Base-by-base conservation (phyloP, 2,888 invertebrate species). In the Vanessa cardui region DNA sequence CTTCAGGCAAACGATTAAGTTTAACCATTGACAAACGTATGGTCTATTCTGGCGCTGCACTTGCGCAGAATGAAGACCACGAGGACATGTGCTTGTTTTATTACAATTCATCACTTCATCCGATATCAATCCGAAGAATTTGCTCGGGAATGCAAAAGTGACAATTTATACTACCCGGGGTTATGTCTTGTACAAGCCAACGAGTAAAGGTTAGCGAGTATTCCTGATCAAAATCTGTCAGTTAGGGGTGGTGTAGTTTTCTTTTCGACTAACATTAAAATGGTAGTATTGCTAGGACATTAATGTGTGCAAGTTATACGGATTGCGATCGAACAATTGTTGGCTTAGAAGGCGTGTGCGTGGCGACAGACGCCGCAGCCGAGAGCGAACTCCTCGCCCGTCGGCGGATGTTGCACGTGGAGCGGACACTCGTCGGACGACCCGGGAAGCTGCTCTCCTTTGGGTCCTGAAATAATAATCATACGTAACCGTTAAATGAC, bases 361-460 rank as follows among this genome's bases (percentile, higher is more conserved):
- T 99, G 99, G 56, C 99, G 95, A 84, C 99, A 99, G 62, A 99
- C 97, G 56, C 99, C 99, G 92, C 99, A 99, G 71, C 99, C 99
- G 58, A 99, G 94, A 59, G 99, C 99, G 88, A 99, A 99, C 89
- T 99, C 99, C 86, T 99, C 99, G 46, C 99, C 99, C 0, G 99
- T 99, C 6, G 98, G 95, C 44, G 99, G 99, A 92, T 99, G 99
- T 80, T 96, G 96, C 6, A 99, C 96, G 88, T 98, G 98, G 45
- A 99, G 93, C 0, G 99, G 99, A 83, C 99, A 99, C 83, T 99
- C 98, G 18, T 98, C 98, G 0, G 87, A 68, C 0, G 89, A 78
- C 12, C 98, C 98, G 73, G 99, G 97, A 74, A 99, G 88, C 87
- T 98, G 98, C 78, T 96, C 97, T 16, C 97, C 97, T 90, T 98